These are phyloP conservation scores for Dasyurus viverrinus DNA, from an alignment of 2,113 vertebrate species.

Conservation along the genomic window DNA sequence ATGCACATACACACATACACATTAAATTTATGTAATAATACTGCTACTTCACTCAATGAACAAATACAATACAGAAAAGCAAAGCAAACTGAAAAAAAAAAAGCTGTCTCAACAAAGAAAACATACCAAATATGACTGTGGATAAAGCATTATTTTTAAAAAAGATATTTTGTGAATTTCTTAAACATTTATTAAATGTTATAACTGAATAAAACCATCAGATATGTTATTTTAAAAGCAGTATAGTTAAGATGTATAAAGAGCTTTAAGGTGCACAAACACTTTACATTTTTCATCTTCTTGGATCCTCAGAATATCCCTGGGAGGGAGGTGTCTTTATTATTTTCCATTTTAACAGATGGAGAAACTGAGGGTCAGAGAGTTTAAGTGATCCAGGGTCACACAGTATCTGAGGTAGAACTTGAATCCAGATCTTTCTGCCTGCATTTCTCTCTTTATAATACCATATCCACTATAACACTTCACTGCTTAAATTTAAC, in stretches of 20 bases:
- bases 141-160: not conserved
- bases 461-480: not conserved
- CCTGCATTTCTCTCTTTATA: not conserved
- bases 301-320: not conserved
- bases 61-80: not conserved
- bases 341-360: not conserved
- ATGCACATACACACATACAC: not conserved
- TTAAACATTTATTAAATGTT: not conserved
- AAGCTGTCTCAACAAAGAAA: not conserved
- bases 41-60: not conserved
- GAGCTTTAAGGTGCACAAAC: not conserved
- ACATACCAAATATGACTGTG: not conserved
- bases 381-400: not conserved
- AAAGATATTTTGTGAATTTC: not conserved
- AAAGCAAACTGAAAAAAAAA: not conserved
- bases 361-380: not conserved
- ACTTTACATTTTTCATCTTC: not conserved
- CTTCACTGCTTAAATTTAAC: not conserved
- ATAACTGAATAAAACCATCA: not conserved
- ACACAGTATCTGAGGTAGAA: not conserved
- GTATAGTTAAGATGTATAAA: not conserved
- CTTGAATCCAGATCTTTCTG: not conserved
- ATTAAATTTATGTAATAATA: not conserved
- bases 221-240: not conserved
- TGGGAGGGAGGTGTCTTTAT: not conserved